Evolutionary conservation across 2,797 vertebrate genomes (phyloP).

Genomic region (Morelia viridis): DNA sequence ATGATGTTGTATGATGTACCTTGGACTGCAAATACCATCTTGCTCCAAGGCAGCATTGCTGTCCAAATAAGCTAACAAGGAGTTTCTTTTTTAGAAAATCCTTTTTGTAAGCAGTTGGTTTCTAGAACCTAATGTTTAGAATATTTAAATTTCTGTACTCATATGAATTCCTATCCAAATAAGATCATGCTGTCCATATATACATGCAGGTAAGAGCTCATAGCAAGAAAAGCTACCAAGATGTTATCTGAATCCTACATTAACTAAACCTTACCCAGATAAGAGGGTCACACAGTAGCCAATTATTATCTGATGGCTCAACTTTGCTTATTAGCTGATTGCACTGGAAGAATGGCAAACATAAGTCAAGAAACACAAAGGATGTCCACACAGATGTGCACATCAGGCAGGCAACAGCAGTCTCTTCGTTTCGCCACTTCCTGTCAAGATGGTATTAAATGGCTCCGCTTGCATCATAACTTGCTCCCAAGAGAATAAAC

Average conservation of each 20-base stretch:
- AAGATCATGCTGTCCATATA: background rate
- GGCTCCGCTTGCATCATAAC: background rate
- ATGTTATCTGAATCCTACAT: background rate
- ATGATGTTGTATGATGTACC: background rate
- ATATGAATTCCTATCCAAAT: background rate
- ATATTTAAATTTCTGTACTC: background rate
- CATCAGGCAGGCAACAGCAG: background rate
- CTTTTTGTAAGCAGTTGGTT: background rate
- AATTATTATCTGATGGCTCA: background rate
- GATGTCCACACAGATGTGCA: background rate
- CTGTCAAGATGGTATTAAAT: background rate
- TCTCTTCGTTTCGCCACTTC: background rate
- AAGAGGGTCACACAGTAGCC: background rate
- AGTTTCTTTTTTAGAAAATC: background rate
- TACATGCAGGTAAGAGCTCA: background rate
- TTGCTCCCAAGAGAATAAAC: background rate
- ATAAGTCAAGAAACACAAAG: background rate
- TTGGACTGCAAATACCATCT: conserved; percentile 16
- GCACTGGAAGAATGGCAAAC: background rate
- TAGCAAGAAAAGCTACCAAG: background rate
- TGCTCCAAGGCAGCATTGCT: background rate
- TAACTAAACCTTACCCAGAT: background rate
- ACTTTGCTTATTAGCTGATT: background rate
- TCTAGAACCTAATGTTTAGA: background rate
- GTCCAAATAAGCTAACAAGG: background rate